phyloP scores from a whole-genome alignment of 23 tunicate species.

The Trididemnum clinides region DNA sequence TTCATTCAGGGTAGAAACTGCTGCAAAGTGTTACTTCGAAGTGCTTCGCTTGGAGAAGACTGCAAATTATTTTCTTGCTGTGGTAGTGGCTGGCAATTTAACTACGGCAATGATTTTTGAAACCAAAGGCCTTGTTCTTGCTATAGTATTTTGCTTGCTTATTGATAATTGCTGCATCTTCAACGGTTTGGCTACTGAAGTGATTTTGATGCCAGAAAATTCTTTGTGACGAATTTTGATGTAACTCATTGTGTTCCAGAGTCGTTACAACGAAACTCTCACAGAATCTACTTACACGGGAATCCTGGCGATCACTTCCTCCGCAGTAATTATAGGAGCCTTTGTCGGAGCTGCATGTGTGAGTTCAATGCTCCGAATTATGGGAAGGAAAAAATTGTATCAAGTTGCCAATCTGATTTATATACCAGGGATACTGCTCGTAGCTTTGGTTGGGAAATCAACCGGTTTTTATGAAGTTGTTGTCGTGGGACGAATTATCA shows the following conservation, averaged over 20 bases:
- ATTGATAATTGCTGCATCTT: too few species aligned
- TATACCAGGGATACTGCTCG: slow-evolving; percentile 21
- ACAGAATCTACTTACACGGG: slow-evolving; percentile 18
- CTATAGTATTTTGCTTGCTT: too few species aligned
- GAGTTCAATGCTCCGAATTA: background rate
- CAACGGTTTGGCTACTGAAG: too few species aligned
- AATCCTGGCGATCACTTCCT: slow-evolving; percentile 7
- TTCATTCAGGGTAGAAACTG: too few species aligned
- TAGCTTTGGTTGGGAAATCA: slow-evolving; percentile 25
- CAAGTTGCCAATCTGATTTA: slow-evolving; percentile 5
- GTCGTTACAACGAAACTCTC: slow-evolving; percentile 6
- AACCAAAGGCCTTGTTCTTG: too few species aligned
- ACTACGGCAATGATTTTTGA: too few species aligned
- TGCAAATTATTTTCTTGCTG: too few species aligned
- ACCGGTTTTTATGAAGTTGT: slow-evolving; percentile 41
- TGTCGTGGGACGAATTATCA: slow-evolving; percentile 35
- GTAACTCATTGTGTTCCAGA: background rate
- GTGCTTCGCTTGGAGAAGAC: too few species aligned
- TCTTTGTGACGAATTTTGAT: background rate
- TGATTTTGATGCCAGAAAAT: background rate
- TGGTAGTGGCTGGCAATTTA: too few species aligned
- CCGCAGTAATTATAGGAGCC: slow-evolving; percentile 12
- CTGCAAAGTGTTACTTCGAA: too few species aligned
- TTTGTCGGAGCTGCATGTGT: slow-evolving; percentile 8
- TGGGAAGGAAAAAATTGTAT: slow-evolving; percentile 18